Base-by-base conservation (phyloP, 1,140 invertebrate genomes). In the Chlorops oryzae region DNA sequence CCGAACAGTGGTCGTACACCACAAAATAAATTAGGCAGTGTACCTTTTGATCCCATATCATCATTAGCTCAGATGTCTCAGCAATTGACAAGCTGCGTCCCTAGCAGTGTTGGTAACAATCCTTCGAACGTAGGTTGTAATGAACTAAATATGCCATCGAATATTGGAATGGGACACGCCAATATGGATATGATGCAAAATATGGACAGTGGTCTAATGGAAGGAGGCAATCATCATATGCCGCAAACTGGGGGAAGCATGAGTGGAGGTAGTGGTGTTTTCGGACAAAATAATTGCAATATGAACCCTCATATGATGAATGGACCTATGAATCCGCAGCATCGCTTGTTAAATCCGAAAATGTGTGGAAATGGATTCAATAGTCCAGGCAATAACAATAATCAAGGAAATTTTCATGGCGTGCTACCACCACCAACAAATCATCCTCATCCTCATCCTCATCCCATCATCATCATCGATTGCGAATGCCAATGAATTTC, bases 31-130 rank as follows among this genome's bases (percentile, higher is more conserved):
- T 17, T 42, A 18, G 59, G 65, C 39, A 59, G 76, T 12, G 79
- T 81, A 45, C 83, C 81, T 59, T 94, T 94, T 72, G 92, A 95
- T 77, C 91, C 92, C 0, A 94, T 95, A 55, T 90, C 90, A 13
- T 95, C 92, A 3, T 79, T 94, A 59, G 90, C 91, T 20, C 90
- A 94, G 70, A 95, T 94, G 92, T 91, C 87, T 43, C 91, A 94
- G 61, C 89, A 92, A 62, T 69, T 94, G 20, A 91, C 90, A 3
- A 90, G 85, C 59, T 82, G 83, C 27, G 77, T 82, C 9, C 70
- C 74, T 13, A 77, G 80, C 23, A 74, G 78, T 4, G 56, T 62
- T 43, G 42, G 42, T 37, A 54, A 17, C 10, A 25, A 28, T n/a
- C n/a, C n/a, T n/a, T n/a, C n/a, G 21, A 58, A 52, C 45, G 43